Conservation (phyloP, 2,113 vertebrate genomes). For the Galemys pyrenaicus region DNA sequence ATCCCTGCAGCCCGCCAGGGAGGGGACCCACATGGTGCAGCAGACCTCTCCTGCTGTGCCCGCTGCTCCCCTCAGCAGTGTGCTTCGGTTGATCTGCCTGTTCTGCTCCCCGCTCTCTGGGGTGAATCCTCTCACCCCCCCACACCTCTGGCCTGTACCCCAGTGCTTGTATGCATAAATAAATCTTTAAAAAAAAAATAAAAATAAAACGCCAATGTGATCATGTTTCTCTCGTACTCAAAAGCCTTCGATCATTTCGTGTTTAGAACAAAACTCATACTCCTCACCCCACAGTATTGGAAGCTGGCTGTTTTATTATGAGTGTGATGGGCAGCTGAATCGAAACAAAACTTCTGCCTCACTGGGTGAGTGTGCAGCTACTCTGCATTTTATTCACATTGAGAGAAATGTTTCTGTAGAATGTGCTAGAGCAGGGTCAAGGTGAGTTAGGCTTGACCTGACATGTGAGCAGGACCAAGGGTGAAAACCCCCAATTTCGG, state of each 20-base stretch:
- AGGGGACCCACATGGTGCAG: too few relatives aligned
- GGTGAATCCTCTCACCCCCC: too few relatives aligned
- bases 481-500: not conserved
- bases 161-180: too few relatives aligned
- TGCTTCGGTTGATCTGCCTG: too few relatives aligned
- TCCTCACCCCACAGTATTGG: not conserved
- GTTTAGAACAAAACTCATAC: not conserved
- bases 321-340: not conserved
- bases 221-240: not conserved
- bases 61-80: too few relatives aligned
- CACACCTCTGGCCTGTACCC: too few relatives aligned
- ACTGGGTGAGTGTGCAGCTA: not conserved
- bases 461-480: not conserved
- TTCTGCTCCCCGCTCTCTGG: too few relatives aligned
- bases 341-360: not conserved
- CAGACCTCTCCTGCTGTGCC: too few relatives aligned
- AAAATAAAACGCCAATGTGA: not conserved
- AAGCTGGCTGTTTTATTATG: not conserved
- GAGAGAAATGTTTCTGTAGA: not conserved
- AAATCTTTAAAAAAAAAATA: too few relatives aligned
- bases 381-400: not conserved
- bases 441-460: not conserved
- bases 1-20: too few relatives aligned
- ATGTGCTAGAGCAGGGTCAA: not conserved
- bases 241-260: not conserved